Base-by-base conservation (phyloP, 1,140 invertebrate species). In the Drosophila insularis region DNA sequence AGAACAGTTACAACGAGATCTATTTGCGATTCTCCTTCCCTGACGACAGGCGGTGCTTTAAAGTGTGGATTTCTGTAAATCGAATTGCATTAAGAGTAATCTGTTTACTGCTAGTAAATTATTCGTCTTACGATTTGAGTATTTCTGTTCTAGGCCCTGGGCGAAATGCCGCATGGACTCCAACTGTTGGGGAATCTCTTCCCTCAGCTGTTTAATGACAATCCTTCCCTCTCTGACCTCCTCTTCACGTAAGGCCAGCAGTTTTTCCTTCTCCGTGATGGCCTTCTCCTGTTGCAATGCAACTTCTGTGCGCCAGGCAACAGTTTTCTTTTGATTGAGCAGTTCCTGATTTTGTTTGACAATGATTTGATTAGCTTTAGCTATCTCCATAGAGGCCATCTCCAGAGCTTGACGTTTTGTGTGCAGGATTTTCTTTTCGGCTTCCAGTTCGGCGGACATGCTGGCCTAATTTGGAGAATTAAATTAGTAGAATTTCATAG, bases 341-440 rank as follows among this genome's bases (percentile, higher is more conserved):
- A 92, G 31, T 31, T 92, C 89, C 40, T 81, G 79, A 13, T 56
- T 75, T 39, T 92, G 91, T 55, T 92, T 91, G 4, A 82, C 32
- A 21, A 92, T 92, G 10, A 91, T 91, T 61, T 91, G 80, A 76
- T 92, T 91, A 0, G 91, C 91, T 59, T 92, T 92, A 2, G 86
- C 69, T n/a, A 92, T 92, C 61, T 92, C 91, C 35, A 91, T 90
- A 4, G 91, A 81, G 8, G 91, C 90, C 68, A 92, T 86, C 84
- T 92, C 91, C 11, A 92, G 43, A 0, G 91, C 91, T 68, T 91
- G 78, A 0, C 90, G 74, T 50, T 92, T 92, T 1, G 86, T 81
- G 17, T 91, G 77, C 5, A 81, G 65, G 2, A 92, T 91, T 74
- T 92, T 91, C 50, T 81, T 90, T 39, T 92, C 91, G 0, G 91